Evolutionary conservation across 2,113 vertebrate genomes (phyloP), one percentile per base, ranked within the genome.

Genomic region (Menidia beryllina): DNA sequence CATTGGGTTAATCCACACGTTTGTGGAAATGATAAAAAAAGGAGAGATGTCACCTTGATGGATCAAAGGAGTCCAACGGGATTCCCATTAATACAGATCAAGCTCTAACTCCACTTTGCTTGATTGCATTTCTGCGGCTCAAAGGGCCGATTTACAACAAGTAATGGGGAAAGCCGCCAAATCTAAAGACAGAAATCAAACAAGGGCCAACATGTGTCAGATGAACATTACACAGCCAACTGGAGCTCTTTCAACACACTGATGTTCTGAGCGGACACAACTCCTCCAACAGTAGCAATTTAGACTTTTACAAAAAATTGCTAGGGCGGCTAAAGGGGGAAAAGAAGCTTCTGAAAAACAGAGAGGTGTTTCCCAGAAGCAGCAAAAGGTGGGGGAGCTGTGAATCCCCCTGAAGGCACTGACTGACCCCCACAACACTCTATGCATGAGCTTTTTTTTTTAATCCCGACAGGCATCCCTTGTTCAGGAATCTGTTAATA

Each of bases 401-500:
- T 66, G 52, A 82, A 78, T 72, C 68, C 61, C 60, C 79, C 81
- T 17, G 57, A 77, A 72, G 70, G 75, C 77, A 57, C 24, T 12
- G 51, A 48, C 68, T 72, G 81, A 77, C 69, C 76, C 64, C 54
- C 45, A 64, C 39, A 54, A 53, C 55, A 50, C 65, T 59, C 55
- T 62, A 21, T 30, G 63, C 30, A 21, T 17, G 23, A 62, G 60
- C 36, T 52, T 60, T 60, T 54, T 30, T 39, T 49, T 7, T 54
- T 62, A 15, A 84, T 71, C 64, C 79, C 66, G 79, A 50, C 79
- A 69, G 77, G 67, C 75, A 78, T 58, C 63, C 30, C 81, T 24
- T 73, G 86, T 56, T 85, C 78, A 84, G 86, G 84, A 85, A 88
- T 82, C 83, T 87, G 82, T 73, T 86, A 78, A 86, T 90, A 85